These are phyloP conservation scores for Scatophagus argus DNA, from an alignment of 2,113 vertebrate species.

Conservation along the genomic window DNA sequence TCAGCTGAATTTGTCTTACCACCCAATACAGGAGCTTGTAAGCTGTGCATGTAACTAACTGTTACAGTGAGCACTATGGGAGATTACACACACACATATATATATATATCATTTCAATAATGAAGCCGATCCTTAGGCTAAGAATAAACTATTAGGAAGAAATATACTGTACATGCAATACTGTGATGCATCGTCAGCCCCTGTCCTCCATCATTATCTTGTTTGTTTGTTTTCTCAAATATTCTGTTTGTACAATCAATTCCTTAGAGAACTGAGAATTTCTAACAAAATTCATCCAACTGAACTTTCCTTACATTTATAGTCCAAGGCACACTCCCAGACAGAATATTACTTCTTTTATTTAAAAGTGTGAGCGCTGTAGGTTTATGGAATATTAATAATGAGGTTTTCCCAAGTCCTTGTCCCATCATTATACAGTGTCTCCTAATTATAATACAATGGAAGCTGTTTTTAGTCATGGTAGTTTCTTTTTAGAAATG, in stretches of 20 bases:
- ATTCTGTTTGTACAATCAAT: conserved; percentile 2
- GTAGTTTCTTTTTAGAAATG: conserved; percentile 34
- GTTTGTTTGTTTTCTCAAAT: background rate
- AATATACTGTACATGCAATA: background rate
- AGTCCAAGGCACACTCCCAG: conserved; percentile 14
- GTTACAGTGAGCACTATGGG: background rate
- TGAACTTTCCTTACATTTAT: conserved; percentile 16
- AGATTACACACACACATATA: conserved; percentile 23
- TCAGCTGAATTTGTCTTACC: conserved; percentile 16
- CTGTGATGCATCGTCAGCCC: background rate
- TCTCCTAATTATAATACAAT: conserved; percentile 44
- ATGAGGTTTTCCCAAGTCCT: conserved; percentile 35
- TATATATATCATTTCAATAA: conserved; percentile 34
- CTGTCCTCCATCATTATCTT: background rate
- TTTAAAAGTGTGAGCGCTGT: conserved; percentile 7
- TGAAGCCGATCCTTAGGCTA: background rate
- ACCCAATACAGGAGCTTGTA: background rate
- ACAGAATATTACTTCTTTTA: conserved; percentile 20
- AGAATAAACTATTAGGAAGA: background rate
- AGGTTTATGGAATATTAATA: conserved; percentile 36
- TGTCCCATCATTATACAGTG: conserved; percentile 26
- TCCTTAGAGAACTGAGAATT: conserved; percentile 5
- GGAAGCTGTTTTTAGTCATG: conserved; percentile 40
- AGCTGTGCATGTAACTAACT: conserved; percentile 10
- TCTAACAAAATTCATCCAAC: background rate